These are phyloP conservation scores for Drosophila micromelanica DNA, from an alignment of 1,140 invertebrate genomes.

Conservation along the genomic window DNA sequence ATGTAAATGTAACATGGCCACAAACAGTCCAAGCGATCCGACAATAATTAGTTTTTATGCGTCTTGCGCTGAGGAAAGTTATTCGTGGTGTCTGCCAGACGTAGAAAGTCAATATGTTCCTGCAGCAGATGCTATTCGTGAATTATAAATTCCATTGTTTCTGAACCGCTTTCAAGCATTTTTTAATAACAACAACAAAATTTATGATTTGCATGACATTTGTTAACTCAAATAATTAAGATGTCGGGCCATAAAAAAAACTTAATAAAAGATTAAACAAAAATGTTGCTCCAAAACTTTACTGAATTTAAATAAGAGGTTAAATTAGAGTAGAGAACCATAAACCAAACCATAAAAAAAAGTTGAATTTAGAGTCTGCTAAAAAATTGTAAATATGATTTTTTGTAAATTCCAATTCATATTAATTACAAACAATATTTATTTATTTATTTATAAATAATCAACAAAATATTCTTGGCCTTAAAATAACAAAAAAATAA, in stretches of 20 bases:
- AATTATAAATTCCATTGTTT: too few species aligned
- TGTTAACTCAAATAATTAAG: slow-evolving; percentile 1
- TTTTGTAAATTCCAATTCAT: too few species aligned
- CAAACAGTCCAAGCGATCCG: slow-evolving; percentile 7
- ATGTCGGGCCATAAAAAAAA: neutral
- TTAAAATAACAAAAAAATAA: too few species aligned
- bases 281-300: neutral
- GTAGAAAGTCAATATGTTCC: neutral
- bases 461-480: too few species aligned
- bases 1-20: slow-evolving; percentile 56
- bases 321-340: neutral
- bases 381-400: too few species aligned
- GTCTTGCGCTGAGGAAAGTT: neutral
- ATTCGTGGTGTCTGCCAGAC: neutral
- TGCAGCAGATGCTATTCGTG: too few species aligned
- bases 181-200: neutral
- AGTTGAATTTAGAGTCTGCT: too few species aligned
- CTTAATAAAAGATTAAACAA: neutral
- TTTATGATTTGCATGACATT: neutral
- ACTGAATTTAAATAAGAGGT: slow-evolving; percentile 9
- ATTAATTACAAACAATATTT: too few species aligned
- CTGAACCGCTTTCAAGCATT: too few species aligned
- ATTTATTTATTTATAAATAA: too few species aligned
- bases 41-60: slow-evolving; percentile 29
- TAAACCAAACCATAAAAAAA: neutral